phyloP scores from a whole-genome alignment of 1,140 invertebrate species.

The Charaxes varanes region DNA sequence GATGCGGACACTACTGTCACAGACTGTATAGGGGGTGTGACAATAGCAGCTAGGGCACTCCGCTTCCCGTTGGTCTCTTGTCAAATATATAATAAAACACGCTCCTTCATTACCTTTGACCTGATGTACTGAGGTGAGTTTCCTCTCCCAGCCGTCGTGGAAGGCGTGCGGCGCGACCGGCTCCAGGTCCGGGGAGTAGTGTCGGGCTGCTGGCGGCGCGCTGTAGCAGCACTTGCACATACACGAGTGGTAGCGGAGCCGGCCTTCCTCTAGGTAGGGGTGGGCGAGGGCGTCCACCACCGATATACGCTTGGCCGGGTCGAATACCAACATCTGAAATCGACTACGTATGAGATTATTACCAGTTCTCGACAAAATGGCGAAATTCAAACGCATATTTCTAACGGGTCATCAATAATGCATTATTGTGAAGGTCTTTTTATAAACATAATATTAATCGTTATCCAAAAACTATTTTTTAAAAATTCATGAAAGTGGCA shows the following conservation, averaged over 20 bases:
- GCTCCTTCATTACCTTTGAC: constrained; percentile 88
- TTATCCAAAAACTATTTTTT: too few species aligned
- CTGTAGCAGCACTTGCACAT: constrained; percentile 98
- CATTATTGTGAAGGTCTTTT: too few species aligned
- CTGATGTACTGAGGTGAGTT: constrained; percentile 92
- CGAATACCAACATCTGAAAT: constrained; percentile 97
- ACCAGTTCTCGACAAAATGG: too few species aligned
- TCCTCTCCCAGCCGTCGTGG: constrained; percentile 95
- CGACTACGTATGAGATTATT: too few species aligned
- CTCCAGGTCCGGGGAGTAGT: constrained; percentile 95
- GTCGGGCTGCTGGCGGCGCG: constrained; percentile 76
- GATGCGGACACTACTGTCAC: too few species aligned
- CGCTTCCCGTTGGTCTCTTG: too few species aligned
- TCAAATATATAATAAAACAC: neutral
- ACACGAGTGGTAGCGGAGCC: constrained; percentile 98
- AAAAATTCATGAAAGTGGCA: too few species aligned
- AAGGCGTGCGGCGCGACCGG: constrained; percentile 91
- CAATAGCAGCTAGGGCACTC: too few species aligned
- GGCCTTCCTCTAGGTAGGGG: constrained; percentile 97
- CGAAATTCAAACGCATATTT: too few species aligned
- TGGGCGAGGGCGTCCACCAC: constrained; percentile 96
- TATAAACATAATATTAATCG: too few species aligned
- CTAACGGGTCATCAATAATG: too few species aligned
- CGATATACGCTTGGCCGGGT: constrained; percentile 97
- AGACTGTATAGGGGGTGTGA: too few species aligned